These are phyloP conservation scores for Tamandua tetradactyla DNA, from an alignment of 2,797 vertebrate genomes.

Conservation along the genomic window DNA sequence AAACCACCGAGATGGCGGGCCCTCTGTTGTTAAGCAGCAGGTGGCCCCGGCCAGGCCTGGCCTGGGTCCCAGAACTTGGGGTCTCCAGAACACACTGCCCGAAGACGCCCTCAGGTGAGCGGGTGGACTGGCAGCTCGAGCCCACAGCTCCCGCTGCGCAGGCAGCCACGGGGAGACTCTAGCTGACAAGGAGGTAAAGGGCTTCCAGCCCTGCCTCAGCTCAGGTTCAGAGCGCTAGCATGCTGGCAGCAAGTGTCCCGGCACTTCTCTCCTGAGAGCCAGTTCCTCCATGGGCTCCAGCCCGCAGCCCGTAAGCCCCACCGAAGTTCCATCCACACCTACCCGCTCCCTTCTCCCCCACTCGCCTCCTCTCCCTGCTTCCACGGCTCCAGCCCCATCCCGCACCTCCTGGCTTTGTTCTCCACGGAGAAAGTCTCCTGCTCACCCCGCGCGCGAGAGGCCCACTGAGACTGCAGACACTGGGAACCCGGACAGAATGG, in stretches of 20 bases:
- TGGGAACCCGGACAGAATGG: conserved; percentile 84
- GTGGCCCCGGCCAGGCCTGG: not conserved
- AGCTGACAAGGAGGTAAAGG: not conserved
- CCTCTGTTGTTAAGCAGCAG: not conserved
- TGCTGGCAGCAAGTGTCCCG: not conserved
- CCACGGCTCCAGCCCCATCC: not conserved
- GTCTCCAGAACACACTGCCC: not conserved
- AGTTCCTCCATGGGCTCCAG: not conserved
- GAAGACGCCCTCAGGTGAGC: not conserved
- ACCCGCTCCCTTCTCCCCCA: not conserved
- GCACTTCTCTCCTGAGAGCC: not conserved
- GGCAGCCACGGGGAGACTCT: not conserved
- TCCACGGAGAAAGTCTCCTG: too few relatives aligned
- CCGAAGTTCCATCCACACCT: not conserved
- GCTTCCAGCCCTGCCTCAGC: not conserved
- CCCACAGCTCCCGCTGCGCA: not conserved
- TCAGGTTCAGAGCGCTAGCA: not conserved
- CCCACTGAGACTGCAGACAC: conserved; percentile 78
- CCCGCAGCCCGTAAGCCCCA: too few relatives aligned
- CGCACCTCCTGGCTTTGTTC: conserved; percentile 59
- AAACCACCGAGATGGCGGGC: not conserved
- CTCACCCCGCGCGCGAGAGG: too few relatives aligned
- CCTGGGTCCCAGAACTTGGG: not conserved
- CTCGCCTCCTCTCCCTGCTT: not conserved
- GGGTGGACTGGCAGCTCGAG: not conserved